Evolutionary conservation across 2,888 invertebrate genomes (phyloP), one percentile per base, ranked within the genome.

Genomic region (Onthophagus sagittarius): DNA sequence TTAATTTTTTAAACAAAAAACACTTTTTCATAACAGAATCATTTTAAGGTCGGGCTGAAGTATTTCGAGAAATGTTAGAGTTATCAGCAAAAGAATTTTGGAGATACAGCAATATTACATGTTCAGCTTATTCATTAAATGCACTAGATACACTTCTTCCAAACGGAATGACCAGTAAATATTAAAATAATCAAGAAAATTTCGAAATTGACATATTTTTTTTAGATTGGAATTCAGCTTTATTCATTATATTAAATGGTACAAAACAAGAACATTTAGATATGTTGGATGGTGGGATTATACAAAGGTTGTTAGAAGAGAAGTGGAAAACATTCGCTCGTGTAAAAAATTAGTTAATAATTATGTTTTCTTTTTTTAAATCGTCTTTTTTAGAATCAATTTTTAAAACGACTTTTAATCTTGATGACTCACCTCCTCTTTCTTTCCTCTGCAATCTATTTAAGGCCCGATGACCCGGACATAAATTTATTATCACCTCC

Each of bases 241-340:
- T 99, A 72, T 98, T 98, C 86, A 98, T 98, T 77, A 98, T 99
- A 81, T 88, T 99, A 76, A 98, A 98, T 83, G 99, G 99, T 72
- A 97, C 96, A 7, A 98, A 98, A 83, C 95, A 97, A 81, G 98
- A 97, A 81, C 99, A 99, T 89, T 89, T 99, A 83, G 97, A 99
- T 84, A 99, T 99, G 98, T 88, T 99, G 81, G 98, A 98, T 83
- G 98, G 98, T 69, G 99, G 99, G 33, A 99, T 99, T 73, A 98
- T 99, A 82, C 97, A 98, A 84, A 91, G 97, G 81, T 87, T 99
- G 70, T 88, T 99, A 14, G 98, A 98, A 85, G 99, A 99, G 86
- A 99, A 99, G 85, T 99, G 99, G 99, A 98, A 99, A 86, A 97
- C 98, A 0, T 99, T 97, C 87, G 99, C 98, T 31, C 90, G 94